phyloP scores from a whole-genome alignment of 2,888 invertebrate genomes.

The Chloromyia formosa region DNA sequence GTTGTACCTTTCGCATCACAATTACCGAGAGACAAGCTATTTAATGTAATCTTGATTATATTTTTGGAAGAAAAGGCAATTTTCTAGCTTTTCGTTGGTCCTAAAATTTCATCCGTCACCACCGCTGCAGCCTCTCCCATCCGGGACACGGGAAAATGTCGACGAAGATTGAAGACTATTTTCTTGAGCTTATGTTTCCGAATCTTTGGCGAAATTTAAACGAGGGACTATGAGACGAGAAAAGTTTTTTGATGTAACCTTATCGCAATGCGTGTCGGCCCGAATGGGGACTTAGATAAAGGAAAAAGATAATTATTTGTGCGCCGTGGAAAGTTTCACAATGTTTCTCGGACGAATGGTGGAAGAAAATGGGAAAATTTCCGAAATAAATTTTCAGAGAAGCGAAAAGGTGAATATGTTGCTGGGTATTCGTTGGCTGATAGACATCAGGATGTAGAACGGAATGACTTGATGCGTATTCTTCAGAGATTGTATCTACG shows the following conservation, averaged over 20 bases:
- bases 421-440: not conserved
- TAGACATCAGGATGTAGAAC: too few species aligned
- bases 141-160: too few species aligned
- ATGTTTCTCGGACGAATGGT: not conserved
- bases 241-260: constrained; percentile 18
- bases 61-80: constrained; percentile 47
- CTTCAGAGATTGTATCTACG: too few species aligned
- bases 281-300: not conserved
- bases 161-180: constrained; percentile 31
- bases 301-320: constrained; percentile 34
- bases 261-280: too few species aligned
- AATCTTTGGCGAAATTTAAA: constrained; percentile 12
- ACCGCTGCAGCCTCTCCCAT: not conserved
- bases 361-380: not conserved
- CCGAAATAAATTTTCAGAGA: too few species aligned
- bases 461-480: too few species aligned
- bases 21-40: constrained; percentile 50
- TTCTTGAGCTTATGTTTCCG: constrained; percentile 26
- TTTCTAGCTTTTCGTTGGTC: constrained; percentile 47
- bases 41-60: constrained; percentile 49
- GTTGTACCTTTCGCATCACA: constrained; percentile 45
- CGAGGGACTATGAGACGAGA: not conserved
- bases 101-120: not conserved
- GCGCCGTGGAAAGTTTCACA: not conserved
- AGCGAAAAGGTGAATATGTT: not conserved